Percentiles rank a stretch among this genome's conserved stretches.
Conservation (phyloP, 2,888 invertebrate genomes). For the Stenoptilia bipunctidactyla region DNA sequence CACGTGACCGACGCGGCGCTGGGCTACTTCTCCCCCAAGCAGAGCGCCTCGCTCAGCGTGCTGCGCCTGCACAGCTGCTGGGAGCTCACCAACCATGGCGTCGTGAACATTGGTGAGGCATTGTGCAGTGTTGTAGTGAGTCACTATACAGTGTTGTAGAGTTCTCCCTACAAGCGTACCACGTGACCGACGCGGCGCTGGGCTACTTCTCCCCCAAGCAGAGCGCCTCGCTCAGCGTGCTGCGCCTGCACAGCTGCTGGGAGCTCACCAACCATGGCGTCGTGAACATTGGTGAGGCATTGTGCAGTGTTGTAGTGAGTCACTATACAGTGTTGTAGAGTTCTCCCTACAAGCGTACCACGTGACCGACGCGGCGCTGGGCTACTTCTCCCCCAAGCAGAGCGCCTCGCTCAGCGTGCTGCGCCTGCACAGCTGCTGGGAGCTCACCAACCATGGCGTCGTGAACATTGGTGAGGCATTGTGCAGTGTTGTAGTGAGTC, state of each 20-base stretch:
- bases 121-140: slow-evolving; percentile 47
- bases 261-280: slow-evolving; percentile 97
- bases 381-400: slow-evolving; percentile 95
- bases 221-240: slow-evolving; percentile 87
- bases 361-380: slow-evolving; percentile 94
- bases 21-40: slow-evolving; percentile 94
- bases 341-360: slow-evolving; percentile 98
- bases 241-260: slow-evolving; percentile 95
- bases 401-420: slow-evolving; percentile 90
- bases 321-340: slow-evolving; percentile 91
- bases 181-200: slow-evolving; percentile 95
- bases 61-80: slow-evolving; percentile 94
- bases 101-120: slow-evolving; percentile 90
- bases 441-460: slow-evolving; percentile 95
- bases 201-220: slow-evolving; percentile 96
- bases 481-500: slow-evolving; percentile 67
- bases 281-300: slow-evolving; percentile 87
- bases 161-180: slow-evolving; percentile 96
- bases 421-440: slow-evolving; percentile 95
- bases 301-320: slow-evolving; percentile 59
- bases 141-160: slow-evolving; percentile 92
- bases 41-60: slow-evolving; percentile 89
- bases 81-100: slow-evolving; percentile 97
- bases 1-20: slow-evolving; percentile 97
- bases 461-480: slow-evolving; percentile 87